phyloP scores from a whole-genome alignment of 2,797 vertebrate species.

The Dallia pectoralis region DNA sequence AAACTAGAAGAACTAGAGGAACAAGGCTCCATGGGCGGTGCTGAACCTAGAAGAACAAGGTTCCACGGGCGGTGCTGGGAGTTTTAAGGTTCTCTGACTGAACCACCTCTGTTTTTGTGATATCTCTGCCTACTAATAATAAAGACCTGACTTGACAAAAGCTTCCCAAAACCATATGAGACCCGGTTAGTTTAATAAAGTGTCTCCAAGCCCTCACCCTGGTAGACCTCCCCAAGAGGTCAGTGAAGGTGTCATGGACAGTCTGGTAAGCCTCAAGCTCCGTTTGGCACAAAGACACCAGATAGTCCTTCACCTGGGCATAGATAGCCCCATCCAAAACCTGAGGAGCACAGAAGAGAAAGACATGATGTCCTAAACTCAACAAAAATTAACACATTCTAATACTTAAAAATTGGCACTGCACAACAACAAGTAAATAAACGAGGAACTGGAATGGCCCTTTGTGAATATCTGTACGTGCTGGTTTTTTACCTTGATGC shows the following conservation, averaged over 20 bases:
- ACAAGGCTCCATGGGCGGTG: too few relatives aligned
- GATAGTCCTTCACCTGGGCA: conserved; percentile 92
- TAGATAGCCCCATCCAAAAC: conserved; percentile 88
- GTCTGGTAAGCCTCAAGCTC: conserved; percentile 89
- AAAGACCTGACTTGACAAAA: background rate
- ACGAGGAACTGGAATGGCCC: background rate
- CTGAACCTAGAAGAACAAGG: too few relatives aligned
- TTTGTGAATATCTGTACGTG: background rate
- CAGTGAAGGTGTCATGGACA: conserved; percentile 88
- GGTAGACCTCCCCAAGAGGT: conserved; percentile 85
- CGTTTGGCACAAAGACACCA: conserved; percentile 90
- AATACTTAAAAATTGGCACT: background rate
- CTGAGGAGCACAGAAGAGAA: conserved; percentile 58
- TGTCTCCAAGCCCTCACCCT: conserved; percentile 73
- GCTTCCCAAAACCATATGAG: background rate
- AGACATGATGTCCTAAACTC: background rate
- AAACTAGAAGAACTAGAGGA: too few relatives aligned
- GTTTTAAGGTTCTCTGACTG: background rate
- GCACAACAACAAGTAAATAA: background rate
- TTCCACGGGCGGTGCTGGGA: background rate
- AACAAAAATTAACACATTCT: background rate
- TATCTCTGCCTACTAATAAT: background rate
- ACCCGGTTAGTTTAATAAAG: background rate
- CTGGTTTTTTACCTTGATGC: conserved; percentile 84
- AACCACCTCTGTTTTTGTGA: background rate